A percentile compares a stretch with the other conserved stretches of the same genome.
These are phyloP conservation scores for Orbicella faveolata DNA, from an alignment of 64 coral and sea anemone genomes.

Conservation along the genomic window DNA sequence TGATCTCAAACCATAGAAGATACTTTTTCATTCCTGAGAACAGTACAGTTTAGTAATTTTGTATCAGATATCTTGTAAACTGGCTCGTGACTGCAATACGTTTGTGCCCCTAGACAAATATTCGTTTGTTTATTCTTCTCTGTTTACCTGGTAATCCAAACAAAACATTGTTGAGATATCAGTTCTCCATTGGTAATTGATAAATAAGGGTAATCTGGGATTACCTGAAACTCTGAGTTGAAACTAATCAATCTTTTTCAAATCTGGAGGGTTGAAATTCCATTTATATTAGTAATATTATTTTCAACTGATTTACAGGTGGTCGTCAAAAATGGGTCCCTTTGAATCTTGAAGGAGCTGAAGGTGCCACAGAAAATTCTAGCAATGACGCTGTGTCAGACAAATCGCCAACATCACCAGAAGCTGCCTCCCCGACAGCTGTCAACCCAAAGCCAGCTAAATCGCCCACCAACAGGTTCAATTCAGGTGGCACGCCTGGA, in stretches of 20 bases:
- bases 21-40: no score
- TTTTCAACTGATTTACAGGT: constrained; percentile 12
- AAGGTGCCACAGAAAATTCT: constrained; percentile 25
- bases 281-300: neutral
- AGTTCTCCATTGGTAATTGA: no score
- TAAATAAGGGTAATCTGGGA: no score
- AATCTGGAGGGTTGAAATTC: neutral
- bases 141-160: no score
- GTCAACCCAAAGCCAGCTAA: constrained; percentile 48
- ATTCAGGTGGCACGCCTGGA: constrained; percentile 31
- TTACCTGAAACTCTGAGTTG: no score
- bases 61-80: no score
- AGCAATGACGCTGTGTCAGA: constrained; percentile 12
- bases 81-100: no score
- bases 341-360: constrained; percentile 62
- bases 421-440: constrained; percentile 34
- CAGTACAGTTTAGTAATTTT: no score
- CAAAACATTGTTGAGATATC: no score
- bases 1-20: no score
- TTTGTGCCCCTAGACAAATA: no score
- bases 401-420: constrained; percentile 72
- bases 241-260: neutral
- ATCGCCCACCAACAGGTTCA: constrained; percentile 75
- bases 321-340: constrained; percentile 86
- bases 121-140: no score